Base-by-base conservation (phyloP, 2,113 vertebrate genomes). In the Tenebrosternarchus preto region DNA sequence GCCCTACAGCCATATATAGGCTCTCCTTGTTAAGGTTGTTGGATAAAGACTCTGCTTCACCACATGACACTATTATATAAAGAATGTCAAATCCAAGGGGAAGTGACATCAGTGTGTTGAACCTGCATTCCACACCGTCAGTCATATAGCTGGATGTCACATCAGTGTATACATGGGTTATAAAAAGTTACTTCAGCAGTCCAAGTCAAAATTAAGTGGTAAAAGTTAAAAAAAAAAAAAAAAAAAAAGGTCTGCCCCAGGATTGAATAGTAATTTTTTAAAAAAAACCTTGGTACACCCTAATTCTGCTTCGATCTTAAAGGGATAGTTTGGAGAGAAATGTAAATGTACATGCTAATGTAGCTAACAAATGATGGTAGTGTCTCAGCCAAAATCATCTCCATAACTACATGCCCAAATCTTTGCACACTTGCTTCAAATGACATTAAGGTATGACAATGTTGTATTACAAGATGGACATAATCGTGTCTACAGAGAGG, bases 1-100 rank as follows among this genome's bases (percentile, higher is more conserved):
- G 46, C 12, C 43, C 33, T 6, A 12, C 70, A 33, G 55, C 20
- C 6, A 55, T 73, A 60, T 31, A 43, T 46, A 79, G 33, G 31
- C 64, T 12, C 20, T 83, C 61, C 61, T 60, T 63, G 39, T 74
- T 50, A 72, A 17, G n/a, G 20, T 55, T 73, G 78, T 55, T 80
- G 78, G 39, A 36, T 80, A 36, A 72, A 25, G 20, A 16, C 22
- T 5, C 39, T 2, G 60, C 50, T 53, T 43, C 39, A 22, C 0
- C 4, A 63, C 31, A 56, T 64, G 57, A 55, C 57, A 53, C 57
- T 24, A 31, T 71, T 60, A 46, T 31, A 39, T 29, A 36, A 46
- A 56, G 27, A 19, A 2, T 55, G 12, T 56, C 25, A 39, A 56
- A 68, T 24, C 29, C 1, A 1, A 67, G 27, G 24, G 6, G 9